Evolutionary conservation across 2,888 invertebrate genomes (phyloP).

Genomic region (Stenodema calcarata): DNA sequence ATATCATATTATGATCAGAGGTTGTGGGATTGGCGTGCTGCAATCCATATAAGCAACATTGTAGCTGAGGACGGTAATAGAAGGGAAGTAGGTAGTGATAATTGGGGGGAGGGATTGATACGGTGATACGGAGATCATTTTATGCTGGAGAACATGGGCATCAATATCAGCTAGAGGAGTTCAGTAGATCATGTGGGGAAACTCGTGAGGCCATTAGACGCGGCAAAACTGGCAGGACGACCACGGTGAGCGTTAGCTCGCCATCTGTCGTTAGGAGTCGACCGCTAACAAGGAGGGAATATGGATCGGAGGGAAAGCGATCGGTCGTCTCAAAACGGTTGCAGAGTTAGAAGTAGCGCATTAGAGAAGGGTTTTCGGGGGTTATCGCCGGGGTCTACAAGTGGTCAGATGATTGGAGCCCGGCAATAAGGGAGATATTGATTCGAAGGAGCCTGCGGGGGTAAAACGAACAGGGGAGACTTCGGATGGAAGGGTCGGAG

Average conservation of each 20-base stretch:
- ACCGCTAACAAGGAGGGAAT: constrained; percentile 21
- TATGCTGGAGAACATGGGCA: background rate
- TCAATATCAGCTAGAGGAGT: background rate
- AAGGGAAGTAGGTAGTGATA: no score
- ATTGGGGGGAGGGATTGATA: no score
- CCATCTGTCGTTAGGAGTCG: constrained; percentile 5
- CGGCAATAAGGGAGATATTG: constrained; percentile 42
- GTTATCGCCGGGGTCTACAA: constrained; percentile 19
- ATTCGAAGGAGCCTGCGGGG: constrained; percentile 21
- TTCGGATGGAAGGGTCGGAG: background rate
- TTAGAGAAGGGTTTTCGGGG: constrained; percentile 4
- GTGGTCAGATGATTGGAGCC: constrained; percentile 42
- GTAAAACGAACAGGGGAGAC: background rate
- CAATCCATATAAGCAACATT: no score
- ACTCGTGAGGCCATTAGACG: background rate
- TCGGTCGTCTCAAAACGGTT: background rate
- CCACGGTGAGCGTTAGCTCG: background rate
- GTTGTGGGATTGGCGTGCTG: no score
- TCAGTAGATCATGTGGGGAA: background rate
- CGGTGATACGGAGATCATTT: no score
- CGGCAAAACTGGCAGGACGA: background rate
- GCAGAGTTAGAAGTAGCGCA: background rate
- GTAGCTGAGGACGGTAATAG: no score
- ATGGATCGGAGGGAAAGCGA: background rate
- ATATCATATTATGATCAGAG: no score